phyloP scores from a whole-genome alignment of 2,113 vertebrate species.

The Raja brachyura region DNA sequence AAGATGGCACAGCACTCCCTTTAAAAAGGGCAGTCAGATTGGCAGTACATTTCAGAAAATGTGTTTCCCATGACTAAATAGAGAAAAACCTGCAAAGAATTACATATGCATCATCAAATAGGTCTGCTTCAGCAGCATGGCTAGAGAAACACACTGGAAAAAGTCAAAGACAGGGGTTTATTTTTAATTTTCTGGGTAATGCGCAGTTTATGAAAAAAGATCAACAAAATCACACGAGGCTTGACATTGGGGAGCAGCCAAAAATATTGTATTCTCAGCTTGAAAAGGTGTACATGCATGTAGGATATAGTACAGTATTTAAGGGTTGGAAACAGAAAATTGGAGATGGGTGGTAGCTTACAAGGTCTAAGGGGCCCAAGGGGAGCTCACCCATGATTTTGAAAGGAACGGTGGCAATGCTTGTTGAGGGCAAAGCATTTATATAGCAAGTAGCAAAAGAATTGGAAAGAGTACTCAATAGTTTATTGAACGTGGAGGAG shows the following conservation, averaged over 20 bases:
- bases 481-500: neutral
- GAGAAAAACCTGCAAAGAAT: neutral
- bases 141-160: neutral
- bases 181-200: neutral
- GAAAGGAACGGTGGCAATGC: neutral
- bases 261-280: neutral
- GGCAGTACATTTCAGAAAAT: too few species aligned
- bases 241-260: neutral
- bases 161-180: neutral
- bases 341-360: neutral
- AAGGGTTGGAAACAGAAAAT: neutral
- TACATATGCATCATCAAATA: neutral
- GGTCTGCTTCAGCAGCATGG: neutral
- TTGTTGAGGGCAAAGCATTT: neutral
- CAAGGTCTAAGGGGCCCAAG: neutral
- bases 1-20: too few species aligned
- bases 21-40: too few species aligned
- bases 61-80: too few species aligned
- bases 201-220: neutral
- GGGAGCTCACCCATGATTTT: neutral
- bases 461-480: neutral
- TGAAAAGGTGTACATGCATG: neutral
- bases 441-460: neutral
- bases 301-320: neutral
- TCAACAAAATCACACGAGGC: neutral